Evolutionary conservation across 1,140 invertebrate genomes (phyloP).

Genomic region (Penaeus vannamei): DNA sequence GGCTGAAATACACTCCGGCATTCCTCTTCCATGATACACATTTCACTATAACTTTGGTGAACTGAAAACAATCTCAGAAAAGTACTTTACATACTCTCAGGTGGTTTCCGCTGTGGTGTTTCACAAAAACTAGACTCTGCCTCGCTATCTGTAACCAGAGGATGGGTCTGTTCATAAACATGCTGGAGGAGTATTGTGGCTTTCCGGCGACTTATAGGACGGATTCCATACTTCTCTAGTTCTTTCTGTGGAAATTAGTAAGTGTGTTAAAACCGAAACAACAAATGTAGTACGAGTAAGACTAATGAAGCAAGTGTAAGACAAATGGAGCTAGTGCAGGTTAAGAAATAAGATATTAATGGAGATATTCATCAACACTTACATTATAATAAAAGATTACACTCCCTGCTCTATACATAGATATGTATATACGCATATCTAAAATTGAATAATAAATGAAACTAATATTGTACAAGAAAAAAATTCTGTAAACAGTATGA

Average conservation of each 20-base stretch:
- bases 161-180: conserved; percentile 74
- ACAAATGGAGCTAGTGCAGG: no score
- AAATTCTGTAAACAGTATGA: neutral
- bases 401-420: no score
- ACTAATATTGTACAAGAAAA: no score
- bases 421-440: no score
- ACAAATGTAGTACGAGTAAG: neutral
- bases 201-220: conserved; percentile 71
- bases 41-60: neutral
- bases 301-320: neutral
- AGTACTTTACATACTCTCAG: neutral
- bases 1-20: no score
- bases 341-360: no score
- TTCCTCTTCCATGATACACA: no score
- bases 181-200: conserved; percentile 73
- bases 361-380: no score
- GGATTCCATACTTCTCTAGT: conserved; percentile 73
- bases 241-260: conserved; percentile 70
- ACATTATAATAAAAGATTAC: no score
- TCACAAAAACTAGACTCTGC: conserved; percentile 62
- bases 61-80: neutral
- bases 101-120: conserved; percentile 3
- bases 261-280: neutral
- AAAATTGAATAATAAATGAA: no score
- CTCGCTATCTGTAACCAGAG: conserved; percentile 68